Evolutionary conservation across 2,797 vertebrate genomes (phyloP).

Genomic region (Dicrostonyx torquatus): DNA sequence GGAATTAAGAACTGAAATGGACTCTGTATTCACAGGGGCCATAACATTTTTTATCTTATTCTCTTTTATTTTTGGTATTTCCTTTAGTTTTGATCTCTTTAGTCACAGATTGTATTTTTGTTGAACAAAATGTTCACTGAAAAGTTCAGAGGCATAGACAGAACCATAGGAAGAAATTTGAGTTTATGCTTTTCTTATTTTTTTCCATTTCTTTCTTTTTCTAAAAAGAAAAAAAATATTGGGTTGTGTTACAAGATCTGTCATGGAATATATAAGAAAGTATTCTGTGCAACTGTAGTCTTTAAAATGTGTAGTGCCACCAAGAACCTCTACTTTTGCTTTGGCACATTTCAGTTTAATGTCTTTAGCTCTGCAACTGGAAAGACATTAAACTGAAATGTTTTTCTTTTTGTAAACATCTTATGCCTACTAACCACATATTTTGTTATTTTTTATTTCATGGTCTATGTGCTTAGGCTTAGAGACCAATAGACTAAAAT

Average conservation of each 20-base stretch:
- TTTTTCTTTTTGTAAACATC: not conserved
- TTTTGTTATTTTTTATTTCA: not conserved
- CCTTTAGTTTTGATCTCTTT: slow-evolving; percentile 4
- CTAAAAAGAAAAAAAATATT: not conserved
- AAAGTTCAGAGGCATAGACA: not conserved
- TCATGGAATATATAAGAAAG: not conserved
- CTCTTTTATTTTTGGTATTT: not conserved
- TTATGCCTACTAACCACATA: not conserved
- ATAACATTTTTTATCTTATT: not conserved
- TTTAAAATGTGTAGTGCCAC: not conserved
- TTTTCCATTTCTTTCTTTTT: not conserved
- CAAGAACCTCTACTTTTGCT: not conserved
- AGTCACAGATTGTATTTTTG: not conserved
- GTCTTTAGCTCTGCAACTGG: too few relatives aligned
- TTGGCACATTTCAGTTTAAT: slow-evolving; percentile 28
- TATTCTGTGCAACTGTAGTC: not conserved
- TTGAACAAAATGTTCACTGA: not conserved
- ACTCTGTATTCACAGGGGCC: not conserved
- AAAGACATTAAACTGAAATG: not conserved
- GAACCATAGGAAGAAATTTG: not conserved
- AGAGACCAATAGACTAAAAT: not conserved
- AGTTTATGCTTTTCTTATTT: too few relatives aligned
- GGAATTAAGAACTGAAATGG: not conserved
- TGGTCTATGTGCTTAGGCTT: not conserved
- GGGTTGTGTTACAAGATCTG: not conserved